Percentiles rank a stretch among this genome's conserved stretches.
phyloP scores from a whole-genome alignment of 2,888 invertebrate genomes.

The Yponomeuta malinellus region DNA sequence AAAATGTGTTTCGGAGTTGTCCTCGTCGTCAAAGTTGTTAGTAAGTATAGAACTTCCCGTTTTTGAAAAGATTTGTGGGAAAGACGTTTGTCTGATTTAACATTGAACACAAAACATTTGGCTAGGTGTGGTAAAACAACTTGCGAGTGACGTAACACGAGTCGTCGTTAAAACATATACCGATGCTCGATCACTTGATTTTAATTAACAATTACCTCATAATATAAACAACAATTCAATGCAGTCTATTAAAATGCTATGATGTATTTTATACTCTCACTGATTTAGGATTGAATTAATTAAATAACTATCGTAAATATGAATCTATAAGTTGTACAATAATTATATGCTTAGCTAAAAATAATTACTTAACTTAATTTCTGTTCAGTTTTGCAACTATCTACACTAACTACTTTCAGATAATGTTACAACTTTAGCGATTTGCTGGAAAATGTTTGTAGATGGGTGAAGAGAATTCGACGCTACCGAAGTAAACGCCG shows the following conservation, averaged over 20 bases:
- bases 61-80: too few species aligned
- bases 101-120: not conserved
- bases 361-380: not conserved
- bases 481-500: too few species aligned
- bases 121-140: not conserved
- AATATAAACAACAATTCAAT: slow-evolving; percentile 7
- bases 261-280: slow-evolving; percentile 32
- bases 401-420: not conserved
- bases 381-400: slow-evolving; percentile 4
- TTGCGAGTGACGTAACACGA: not conserved
- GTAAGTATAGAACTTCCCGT: too few species aligned
- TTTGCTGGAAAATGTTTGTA: not conserved
- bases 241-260: slow-evolving; percentile 14
- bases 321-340: not conserved
- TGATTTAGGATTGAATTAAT: slow-evolving; percentile 31
- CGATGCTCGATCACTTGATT: slow-evolving; percentile 4
- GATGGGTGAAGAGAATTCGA: too few species aligned
- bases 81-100: too few species aligned
- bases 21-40: too few species aligned
- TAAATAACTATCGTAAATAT: slow-evolving; percentile 5
- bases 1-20: too few species aligned
- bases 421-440: not conserved
- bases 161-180: not conserved
- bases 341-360: not conserved
- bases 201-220: not conserved